Conservation (phyloP, 2,113 vertebrate genomes). For the Ia io region DNA sequence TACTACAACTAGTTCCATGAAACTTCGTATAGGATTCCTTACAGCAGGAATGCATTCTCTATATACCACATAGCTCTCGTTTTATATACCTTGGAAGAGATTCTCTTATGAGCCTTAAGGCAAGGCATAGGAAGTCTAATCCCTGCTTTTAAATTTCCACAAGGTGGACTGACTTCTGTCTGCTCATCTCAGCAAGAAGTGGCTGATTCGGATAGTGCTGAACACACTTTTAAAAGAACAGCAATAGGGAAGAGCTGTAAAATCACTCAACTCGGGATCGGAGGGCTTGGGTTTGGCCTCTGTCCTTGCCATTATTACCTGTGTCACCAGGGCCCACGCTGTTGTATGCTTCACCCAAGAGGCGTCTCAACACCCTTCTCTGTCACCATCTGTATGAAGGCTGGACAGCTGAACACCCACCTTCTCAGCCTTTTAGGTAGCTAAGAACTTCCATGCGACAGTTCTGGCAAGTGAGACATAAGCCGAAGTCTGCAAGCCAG, state of each 20-base stretch:
- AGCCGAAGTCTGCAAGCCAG: neutral
- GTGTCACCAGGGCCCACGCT: neutral
- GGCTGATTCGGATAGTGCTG: neutral
- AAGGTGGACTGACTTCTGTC: neutral
- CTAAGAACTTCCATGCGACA: neutral
- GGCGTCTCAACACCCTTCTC: neutral
- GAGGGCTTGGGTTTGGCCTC: neutral
- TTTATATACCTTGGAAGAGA: conserved; percentile 15
- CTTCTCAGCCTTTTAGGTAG: neutral
- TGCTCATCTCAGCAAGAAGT: neutral
- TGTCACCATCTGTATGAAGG: neutral
- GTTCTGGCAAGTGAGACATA: neutral
- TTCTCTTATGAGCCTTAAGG: neutral
- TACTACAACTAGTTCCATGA: neutral
- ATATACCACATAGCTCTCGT: neutral
- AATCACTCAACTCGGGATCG: neutral
- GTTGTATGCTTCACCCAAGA: neutral
- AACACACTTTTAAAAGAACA: neutral
- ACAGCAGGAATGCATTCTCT: neutral
- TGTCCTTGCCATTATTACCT: neutral
- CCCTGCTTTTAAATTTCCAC: neutral
- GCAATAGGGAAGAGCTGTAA: neutral
- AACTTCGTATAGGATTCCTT: neutral
- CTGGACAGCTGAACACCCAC: neutral
- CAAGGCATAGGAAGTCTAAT: neutral